Percentiles rank a stretch among this genome's conserved stretches.
Evolutionary conservation across 2,113 vertebrate genomes (phyloP).

Genomic region (Alexandromys fortis): DNA sequence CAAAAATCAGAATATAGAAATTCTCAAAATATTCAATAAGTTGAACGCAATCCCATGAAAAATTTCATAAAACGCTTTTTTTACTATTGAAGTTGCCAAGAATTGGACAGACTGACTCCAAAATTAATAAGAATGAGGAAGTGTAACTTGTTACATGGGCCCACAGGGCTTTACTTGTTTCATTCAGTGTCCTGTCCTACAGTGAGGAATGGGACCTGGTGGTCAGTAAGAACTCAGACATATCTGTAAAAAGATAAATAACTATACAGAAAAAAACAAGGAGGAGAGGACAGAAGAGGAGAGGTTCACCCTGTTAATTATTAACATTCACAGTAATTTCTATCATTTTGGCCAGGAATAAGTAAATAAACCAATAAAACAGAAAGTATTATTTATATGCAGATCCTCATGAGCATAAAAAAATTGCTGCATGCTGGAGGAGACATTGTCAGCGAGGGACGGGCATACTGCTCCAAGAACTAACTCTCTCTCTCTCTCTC

Average conservation of each 20-base stretch:
- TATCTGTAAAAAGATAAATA: background rate
- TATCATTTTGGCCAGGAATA: background rate
- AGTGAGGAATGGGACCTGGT: background rate
- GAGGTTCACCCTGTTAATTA: background rate
- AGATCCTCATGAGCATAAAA: background rate
- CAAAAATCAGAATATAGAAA: background rate
- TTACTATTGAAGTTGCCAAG: background rate
- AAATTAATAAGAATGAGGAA: background rate
- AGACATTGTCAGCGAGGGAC: background rate
- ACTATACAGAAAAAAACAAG: background rate
- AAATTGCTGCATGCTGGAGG: background rate
- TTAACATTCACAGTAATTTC: background rate
- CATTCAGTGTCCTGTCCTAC: background rate
- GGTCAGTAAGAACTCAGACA: background rate
- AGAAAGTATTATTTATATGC: background rate
- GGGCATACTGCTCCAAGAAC: background rate
- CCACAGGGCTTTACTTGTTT: background rate
- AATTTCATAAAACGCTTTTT: background rate
- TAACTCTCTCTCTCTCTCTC: background rate
- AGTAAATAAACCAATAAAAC: background rate
- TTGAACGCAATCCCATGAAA: background rate
- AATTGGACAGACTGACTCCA: background rate
- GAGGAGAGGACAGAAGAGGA: background rate
- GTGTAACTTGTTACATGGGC: background rate
- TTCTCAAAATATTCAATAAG: background rate